These are phyloP conservation scores for Rhyacophila brunnea DNA, from an alignment of 1,140 invertebrate species.

Conservation along the genomic window DNA sequence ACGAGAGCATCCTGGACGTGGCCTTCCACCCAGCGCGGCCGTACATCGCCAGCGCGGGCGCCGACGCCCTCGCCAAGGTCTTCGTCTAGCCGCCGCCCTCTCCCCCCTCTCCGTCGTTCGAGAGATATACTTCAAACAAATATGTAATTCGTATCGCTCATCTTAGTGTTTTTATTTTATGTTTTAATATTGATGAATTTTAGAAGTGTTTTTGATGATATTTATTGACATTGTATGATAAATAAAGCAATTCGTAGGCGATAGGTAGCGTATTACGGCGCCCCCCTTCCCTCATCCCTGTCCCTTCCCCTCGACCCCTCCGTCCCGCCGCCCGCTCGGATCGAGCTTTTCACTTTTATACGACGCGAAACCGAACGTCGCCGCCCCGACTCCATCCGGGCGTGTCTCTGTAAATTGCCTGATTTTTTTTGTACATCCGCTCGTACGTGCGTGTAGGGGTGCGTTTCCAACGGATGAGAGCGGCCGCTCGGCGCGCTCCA, in stretches of 20 bases:
- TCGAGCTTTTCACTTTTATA: too few species aligned
- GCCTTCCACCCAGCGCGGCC: conserved; percentile 98
- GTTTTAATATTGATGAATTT: conserved; percentile 25
- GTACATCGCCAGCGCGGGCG: conserved; percentile 97
- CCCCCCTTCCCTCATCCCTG: conserved; percentile 8
- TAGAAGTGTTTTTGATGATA: conserved; percentile 34
- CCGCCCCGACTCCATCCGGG: too few species aligned
- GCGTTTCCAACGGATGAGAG: too few species aligned
- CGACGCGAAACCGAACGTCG: too few species aligned
- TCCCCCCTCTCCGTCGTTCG: conserved; percentile 4
- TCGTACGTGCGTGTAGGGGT: too few species aligned
- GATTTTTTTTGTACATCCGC: too few species aligned
- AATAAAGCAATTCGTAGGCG: conserved; percentile 36
- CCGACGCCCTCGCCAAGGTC: conserved; percentile 97
- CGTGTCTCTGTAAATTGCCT: too few species aligned
- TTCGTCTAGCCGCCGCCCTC: conserved; percentile 66
- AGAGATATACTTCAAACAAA: conserved; percentile 19
- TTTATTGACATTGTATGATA: conserved; percentile 36
- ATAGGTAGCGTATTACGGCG: conserved; percentile 26
- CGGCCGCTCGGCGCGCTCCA: too few species aligned
- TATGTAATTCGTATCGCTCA: conserved; percentile 32
- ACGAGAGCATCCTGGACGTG: conserved; percentile 98
- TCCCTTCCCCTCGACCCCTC: neutral
- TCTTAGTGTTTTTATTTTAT: conserved; percentile 31
- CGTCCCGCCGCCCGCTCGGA: too few species aligned